These are phyloP conservation scores for Lobophora halterata DNA, from an alignment of 2,888 invertebrate genomes.

Conservation along the genomic window DNA sequence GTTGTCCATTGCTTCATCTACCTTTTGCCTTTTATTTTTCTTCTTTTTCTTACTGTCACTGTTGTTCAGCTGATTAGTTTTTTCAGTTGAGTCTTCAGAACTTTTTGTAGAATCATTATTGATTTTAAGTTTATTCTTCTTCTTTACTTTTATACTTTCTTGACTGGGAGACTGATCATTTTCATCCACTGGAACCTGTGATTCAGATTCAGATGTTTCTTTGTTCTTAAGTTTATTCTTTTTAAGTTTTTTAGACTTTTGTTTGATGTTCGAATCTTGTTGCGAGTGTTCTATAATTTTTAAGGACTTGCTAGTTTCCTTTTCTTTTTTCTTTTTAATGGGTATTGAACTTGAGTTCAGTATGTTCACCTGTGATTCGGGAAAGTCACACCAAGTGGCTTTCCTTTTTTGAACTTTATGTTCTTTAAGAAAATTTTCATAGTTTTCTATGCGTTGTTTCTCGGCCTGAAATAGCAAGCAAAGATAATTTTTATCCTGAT, in stretches of 20 bases:
- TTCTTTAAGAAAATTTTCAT: constrained; percentile 75
- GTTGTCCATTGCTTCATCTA: background rate
- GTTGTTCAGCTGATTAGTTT: no score
- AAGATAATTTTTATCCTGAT: no score
- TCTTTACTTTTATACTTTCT: constrained; percentile 24
- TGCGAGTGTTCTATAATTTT: no score
- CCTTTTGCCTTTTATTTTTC: constrained; percentile 20
- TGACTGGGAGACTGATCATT: constrained; percentile 11
- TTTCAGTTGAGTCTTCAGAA: background rate
- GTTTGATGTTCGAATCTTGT: constrained; percentile 24
- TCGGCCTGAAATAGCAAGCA: constrained; percentile 58
- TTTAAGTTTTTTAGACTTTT: constrained; percentile 26
- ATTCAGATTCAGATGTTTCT: constrained; percentile 14
- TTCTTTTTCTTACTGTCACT: constrained; percentile 11
- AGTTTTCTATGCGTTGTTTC: constrained; percentile 72
- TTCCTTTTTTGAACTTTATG: constrained; percentile 66
- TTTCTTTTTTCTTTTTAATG: constrained; percentile 11
- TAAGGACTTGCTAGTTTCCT: background rate
- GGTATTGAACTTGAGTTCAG: constrained; percentile 5
- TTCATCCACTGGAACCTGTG: constrained; percentile 32
- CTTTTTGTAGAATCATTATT: constrained; percentile 25
- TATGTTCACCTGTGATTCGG: constrained; percentile 43
- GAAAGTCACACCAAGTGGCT: constrained; percentile 80
- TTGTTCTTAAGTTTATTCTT: constrained; percentile 34
- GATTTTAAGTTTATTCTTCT: constrained; percentile 40